phyloP scores from a whole-genome alignment of 2,797 vertebrate species.

The Coregonus sp. region DNA sequence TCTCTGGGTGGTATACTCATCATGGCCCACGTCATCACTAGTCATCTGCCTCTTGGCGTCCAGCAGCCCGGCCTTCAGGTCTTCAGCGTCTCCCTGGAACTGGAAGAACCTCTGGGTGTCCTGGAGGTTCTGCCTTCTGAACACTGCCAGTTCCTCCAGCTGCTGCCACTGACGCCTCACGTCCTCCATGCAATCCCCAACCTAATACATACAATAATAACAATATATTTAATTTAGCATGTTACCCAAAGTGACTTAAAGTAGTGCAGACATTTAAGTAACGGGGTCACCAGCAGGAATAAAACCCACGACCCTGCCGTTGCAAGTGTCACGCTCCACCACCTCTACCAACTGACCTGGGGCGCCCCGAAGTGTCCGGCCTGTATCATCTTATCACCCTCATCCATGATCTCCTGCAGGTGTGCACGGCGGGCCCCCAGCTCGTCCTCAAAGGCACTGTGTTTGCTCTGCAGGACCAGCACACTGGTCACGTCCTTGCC shows the following conservation, averaged over 20 bases:
- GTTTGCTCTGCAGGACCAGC: slow-evolving; percentile 89
- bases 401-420: slow-evolving; percentile 76
- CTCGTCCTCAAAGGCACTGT: slow-evolving; percentile 92
- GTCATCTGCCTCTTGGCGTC: slow-evolving; percentile 84
- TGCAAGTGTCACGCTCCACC: background rate
- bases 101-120: slow-evolving; percentile 92
- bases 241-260: background rate
- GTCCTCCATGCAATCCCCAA: slow-evolving; percentile 77
- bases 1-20: slow-evolving; percentile 88
- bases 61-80: slow-evolving; percentile 85
- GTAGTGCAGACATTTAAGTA: background rate
- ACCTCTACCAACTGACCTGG: slow-evolving; percentile 11
- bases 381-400: slow-evolving; percentile 81
- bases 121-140: slow-evolving; percentile 85
- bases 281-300: background rate
- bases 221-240: background rate
- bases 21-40: slow-evolving; percentile 85
- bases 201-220: slow-evolving; percentile 32
- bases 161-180: slow-evolving; percentile 85
- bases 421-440: slow-evolving; percentile 79
- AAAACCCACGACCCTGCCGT: background rate
- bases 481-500: slow-evolving; percentile 94
- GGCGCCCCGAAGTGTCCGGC: slow-evolving; percentile 80
- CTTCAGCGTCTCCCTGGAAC: slow-evolving; percentile 91
- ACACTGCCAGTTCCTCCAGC: slow-evolving; percentile 89